Evolutionary conservation across 30 jellyfish, hydroid and myxozoan species (phyloP).

Genomic region (Aurelia aurita): DNA sequence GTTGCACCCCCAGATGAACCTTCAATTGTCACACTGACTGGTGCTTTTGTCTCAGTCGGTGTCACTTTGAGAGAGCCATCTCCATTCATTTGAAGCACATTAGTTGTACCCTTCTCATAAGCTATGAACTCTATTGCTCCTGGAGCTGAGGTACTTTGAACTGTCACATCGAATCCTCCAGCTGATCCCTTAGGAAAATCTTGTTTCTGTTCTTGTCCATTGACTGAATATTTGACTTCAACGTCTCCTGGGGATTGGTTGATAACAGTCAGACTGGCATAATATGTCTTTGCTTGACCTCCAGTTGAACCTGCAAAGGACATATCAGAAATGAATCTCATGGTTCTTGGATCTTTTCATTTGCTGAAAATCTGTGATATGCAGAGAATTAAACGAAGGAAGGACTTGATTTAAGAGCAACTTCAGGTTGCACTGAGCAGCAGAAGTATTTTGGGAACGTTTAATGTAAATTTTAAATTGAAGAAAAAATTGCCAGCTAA

Average conservation of each 20-base stretch:
- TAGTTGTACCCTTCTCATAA: slow-evolving; percentile 56
- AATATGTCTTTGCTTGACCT: slow-evolving; percentile 35
- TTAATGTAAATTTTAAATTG: too few relatives aligned
- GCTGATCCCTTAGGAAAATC: slow-evolving; percentile 17
- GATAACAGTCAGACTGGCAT: slow-evolving; percentile 47
- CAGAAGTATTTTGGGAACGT: too few relatives aligned
- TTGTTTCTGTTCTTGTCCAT: slow-evolving; percentile 42
- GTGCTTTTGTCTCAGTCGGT: slow-evolving; percentile 32
- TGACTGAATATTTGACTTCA: slow-evolving; percentile 29
- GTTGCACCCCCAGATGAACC: neutral
- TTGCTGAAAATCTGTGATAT: too few relatives aligned
- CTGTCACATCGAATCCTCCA: slow-evolving; percentile 34
- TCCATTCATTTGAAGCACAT: slow-evolving; percentile 46
- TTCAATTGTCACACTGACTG: slow-evolving; percentile 30
- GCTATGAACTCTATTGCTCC: slow-evolving; percentile 68
- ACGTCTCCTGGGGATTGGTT: slow-evolving; percentile 47
- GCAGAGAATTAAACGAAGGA: too few relatives aligned
- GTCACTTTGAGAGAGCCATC: slow-evolving; percentile 9
- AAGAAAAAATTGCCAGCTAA: too few relatives aligned
- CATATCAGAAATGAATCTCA: too few relatives aligned
- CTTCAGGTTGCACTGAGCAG: too few relatives aligned
- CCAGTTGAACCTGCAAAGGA: neutral
- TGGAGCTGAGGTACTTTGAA: slow-evolving; percentile 39
- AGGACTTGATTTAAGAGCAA: too few relatives aligned
- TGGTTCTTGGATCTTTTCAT: too few relatives aligned